Conservation (phyloP, 2,888 invertebrate species). For the Pseudococcus longispinus region DNA sequence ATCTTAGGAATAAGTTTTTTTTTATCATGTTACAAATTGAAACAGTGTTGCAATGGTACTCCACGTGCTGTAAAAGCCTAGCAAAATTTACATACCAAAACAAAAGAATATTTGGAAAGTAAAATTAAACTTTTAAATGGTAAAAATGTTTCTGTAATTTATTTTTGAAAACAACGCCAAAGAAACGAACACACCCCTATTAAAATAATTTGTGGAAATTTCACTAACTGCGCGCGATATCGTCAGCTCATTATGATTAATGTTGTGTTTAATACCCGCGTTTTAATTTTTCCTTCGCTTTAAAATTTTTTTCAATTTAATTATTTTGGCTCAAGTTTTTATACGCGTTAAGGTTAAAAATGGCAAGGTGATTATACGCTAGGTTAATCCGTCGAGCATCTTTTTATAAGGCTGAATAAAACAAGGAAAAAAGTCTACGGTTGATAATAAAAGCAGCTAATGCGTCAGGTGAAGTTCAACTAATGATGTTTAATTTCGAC, state of each 20-base stretch:
- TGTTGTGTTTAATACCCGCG: neutral
- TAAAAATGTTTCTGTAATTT: neutral
- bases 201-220: neutral
- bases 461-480: neutral
- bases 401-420: neutral
- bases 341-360: neutral
- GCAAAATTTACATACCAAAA: neutral
- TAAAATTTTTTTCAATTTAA: constrained; percentile 7
- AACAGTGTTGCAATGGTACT: too few relatives aligned
- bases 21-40: too few relatives aligned
- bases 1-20: too few relatives aligned
- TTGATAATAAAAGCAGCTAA: neutral
- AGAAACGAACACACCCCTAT: neutral
- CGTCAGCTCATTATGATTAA: neutral
- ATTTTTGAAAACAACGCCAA: neutral
- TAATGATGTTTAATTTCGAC: neutral
- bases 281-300: neutral
- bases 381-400: constrained; percentile 1
- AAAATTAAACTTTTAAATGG: neutral
- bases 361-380: neutral
- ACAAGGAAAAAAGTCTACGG: constrained; percentile 4
- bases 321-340: neutral
- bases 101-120: neutral
- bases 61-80: too few relatives aligned
- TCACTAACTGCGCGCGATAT: neutral